phyloP scores from a whole-genome alignment of 64 coral and sea anemone genomes.

The Orbicella faveolata region DNA sequence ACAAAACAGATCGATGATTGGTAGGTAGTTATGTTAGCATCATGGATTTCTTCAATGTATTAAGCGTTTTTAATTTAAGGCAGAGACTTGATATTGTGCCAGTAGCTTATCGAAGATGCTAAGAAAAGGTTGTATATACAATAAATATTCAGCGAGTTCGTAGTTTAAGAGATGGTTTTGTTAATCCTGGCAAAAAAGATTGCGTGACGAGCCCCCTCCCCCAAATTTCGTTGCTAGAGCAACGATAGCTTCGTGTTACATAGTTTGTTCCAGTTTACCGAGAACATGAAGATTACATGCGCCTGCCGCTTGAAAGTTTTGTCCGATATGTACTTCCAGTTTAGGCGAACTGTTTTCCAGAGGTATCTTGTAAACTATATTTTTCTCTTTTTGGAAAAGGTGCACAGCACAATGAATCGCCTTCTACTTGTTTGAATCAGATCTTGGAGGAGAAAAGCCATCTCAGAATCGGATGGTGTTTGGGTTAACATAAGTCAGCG shows the following conservation, averaged over 20 bases:
- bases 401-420: too few relatives aligned
- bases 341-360: too few relatives aligned
- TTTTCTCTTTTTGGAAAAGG: too few relatives aligned
- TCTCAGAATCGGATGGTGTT: too few relatives aligned
- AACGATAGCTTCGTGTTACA: not conserved
- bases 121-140: constrained; percentile 17
- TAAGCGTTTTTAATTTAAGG: constrained; percentile 36
- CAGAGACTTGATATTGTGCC: constrained; percentile 10
- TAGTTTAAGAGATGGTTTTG: not conserved
- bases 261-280: not conserved
- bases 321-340: too few relatives aligned
- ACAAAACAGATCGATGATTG: not conserved
- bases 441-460: too few relatives aligned
- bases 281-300: too few relatives aligned
- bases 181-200: not conserved
- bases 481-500: too few relatives aligned
- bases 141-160: constrained; percentile 7
- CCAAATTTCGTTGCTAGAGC: not conserved
- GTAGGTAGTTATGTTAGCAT: not conserved
- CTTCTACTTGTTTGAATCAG: too few relatives aligned
- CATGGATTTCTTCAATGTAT: not conserved
- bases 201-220: not conserved
- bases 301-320: too few relatives aligned
- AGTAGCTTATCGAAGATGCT: not conserved
- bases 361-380: too few relatives aligned